phyloP scores from a whole-genome alignment of 2,888 invertebrate genomes.

The Bimastos eiseni region DNA sequence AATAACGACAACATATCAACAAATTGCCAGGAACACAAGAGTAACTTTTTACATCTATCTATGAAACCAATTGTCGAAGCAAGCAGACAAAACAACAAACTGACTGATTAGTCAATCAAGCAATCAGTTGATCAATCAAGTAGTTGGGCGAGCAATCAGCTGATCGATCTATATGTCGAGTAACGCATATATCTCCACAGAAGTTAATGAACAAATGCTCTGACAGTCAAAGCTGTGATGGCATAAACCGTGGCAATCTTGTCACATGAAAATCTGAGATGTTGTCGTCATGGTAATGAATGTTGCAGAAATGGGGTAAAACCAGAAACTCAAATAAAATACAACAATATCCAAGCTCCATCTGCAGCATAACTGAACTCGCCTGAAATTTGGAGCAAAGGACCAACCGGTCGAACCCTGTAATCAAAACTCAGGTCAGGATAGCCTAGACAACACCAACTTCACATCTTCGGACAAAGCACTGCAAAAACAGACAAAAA shows the following conservation, averaged over 20 bases:
- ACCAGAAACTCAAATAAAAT: background rate
- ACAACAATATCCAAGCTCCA: background rate
- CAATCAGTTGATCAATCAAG: background rate
- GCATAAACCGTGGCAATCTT: background rate
- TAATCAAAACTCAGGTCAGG: background rate
- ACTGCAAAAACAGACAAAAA: conserved; percentile 15
- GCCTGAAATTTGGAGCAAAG: background rate
- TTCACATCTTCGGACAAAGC: conserved; percentile 21
- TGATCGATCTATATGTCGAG: background rate
- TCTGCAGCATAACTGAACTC: background rate
- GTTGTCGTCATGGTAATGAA: background rate
- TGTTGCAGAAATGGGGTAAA: background rate
- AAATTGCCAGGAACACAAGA: background rate
- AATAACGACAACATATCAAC: background rate
- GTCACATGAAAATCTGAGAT: background rate
- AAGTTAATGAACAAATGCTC: background rate
- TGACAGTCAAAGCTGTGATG: background rate
- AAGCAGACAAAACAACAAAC: background rate
- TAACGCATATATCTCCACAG: background rate
- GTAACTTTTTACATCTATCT: background rate
- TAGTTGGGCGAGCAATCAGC: background rate
- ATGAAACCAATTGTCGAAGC: background rate
- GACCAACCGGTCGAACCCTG: background rate
- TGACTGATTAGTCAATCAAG: background rate
- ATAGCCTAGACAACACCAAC: background rate